Percentiles rank a stretch among this genome's conserved stretches.
phyloP scores from a whole-genome alignment of 1,140 invertebrate species.

The Drosophila baimaii region DNA sequence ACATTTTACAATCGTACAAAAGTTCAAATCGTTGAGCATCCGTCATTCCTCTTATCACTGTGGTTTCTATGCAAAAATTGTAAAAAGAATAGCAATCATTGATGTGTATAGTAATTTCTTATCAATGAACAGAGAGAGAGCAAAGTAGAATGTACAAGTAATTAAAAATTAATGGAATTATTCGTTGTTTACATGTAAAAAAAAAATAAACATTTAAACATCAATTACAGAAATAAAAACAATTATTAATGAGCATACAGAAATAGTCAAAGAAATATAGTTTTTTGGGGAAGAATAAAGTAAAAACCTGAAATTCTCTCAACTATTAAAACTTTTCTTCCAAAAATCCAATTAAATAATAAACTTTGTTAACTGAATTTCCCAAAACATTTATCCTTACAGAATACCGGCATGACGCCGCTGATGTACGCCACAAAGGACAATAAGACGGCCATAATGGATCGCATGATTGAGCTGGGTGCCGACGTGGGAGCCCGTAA shows the following conservation, averaged over 20 bases:
- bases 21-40: neutral
- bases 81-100: neutral
- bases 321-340: neutral
- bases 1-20: neutral
- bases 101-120: neutral
- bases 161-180: neutral
- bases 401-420: slow-evolving; percentile 96
- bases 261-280: too few relatives aligned
- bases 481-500: slow-evolving; percentile 95
- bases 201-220: neutral
- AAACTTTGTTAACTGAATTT: neutral
- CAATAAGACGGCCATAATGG: slow-evolving; percentile 94
- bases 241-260: neutral
- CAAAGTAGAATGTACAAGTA: neutral
- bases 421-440: slow-evolving; percentile 98
- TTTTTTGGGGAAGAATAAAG: neutral
- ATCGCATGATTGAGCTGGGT: slow-evolving; percentile 95
- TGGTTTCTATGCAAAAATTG: neutral
- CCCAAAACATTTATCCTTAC: slow-evolving; percentile 66
- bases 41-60: neutral
- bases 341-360: neutral
- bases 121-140: neutral
- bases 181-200: neutral
- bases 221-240: too few relatives aligned
- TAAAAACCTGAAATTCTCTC: neutral